Conservation (phyloP, 1,140 invertebrate genomes). For the Lerema accius region DNA sequence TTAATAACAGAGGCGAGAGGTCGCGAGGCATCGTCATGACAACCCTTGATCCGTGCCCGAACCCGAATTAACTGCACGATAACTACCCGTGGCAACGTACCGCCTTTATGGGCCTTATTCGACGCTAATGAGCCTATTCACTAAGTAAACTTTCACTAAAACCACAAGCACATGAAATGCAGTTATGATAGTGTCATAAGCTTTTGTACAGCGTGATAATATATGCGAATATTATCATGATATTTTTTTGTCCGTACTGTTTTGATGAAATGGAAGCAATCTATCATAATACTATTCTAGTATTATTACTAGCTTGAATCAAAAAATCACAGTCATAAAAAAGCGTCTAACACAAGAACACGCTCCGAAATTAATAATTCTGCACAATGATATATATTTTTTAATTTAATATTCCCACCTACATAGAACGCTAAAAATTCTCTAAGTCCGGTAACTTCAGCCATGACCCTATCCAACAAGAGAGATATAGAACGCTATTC, state of each 20-base stretch:
- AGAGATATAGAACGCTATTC: background rate
- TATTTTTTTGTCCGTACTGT: no score
- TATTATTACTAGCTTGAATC: no score
- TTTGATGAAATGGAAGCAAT: no score
- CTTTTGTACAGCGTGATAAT: background rate
- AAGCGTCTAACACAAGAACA: no score
- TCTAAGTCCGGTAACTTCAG: background rate
- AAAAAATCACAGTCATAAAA: no score
- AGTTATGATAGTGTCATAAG: constrained; percentile 8
- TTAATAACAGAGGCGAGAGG: constrained; percentile 77
- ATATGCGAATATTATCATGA: no score
- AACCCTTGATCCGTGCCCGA: constrained; percentile 60
- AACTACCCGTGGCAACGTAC: constrained; percentile 39
- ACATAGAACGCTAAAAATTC: no score
- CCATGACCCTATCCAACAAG: background rate
- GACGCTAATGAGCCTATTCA: constrained; percentile 26
- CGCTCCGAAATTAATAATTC: no score
- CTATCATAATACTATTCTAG: no score
- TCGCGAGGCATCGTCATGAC: constrained; percentile 67
- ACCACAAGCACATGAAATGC: background rate
- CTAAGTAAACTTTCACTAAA: constrained; percentile 15
- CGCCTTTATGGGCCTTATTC: constrained; percentile 24
- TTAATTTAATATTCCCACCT: no score
- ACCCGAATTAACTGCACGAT: constrained; percentile 39
- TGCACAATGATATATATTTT: no score